Conservation (phyloP, 2,113 vertebrate species). For the Synchiropus splendidus region DNA sequence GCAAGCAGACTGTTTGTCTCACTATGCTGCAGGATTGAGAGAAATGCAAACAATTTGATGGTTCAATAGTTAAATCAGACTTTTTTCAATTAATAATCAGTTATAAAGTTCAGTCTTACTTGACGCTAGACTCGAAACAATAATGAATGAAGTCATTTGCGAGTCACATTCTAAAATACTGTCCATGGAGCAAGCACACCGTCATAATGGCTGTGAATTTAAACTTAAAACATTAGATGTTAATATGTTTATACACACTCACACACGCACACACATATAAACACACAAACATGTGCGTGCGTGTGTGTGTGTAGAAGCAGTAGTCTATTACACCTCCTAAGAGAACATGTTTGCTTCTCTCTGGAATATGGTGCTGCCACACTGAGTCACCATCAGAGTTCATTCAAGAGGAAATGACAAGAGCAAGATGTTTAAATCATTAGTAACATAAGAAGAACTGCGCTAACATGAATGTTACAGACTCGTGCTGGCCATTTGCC, state of each 20-base stretch:
- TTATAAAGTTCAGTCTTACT: no score
- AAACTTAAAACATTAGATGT: no score
- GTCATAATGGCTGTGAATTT: no score
- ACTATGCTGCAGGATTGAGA: conserved; percentile 9
- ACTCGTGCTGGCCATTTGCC: conserved; percentile 10
- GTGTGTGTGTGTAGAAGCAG: no score
- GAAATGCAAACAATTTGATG: not conserved
- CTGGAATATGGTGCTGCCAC: conserved; percentile 35
- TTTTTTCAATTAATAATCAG: no score
- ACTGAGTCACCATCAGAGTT: conserved; percentile 34
- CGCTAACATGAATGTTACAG: conserved; percentile 31
- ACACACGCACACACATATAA: no score
- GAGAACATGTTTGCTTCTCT: conserved; percentile 14
- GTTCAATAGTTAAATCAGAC: no score
- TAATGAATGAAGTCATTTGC: conserved; percentile 25
- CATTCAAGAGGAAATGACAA: conserved; percentile 55
- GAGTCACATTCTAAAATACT: not conserved
- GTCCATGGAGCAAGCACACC: no score
- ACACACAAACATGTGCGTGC: no score
- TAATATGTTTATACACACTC: no score
- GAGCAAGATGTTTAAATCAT: conserved; percentile 60
- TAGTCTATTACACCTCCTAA: conserved; percentile 13
- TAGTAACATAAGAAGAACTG: conserved; percentile 45
- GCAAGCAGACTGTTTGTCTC: conserved; percentile 41
- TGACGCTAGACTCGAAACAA: not conserved